Evolutionary conservation across 2,797 vertebrate species (phyloP).

Genomic region (Myotis daubentonii): DNA sequence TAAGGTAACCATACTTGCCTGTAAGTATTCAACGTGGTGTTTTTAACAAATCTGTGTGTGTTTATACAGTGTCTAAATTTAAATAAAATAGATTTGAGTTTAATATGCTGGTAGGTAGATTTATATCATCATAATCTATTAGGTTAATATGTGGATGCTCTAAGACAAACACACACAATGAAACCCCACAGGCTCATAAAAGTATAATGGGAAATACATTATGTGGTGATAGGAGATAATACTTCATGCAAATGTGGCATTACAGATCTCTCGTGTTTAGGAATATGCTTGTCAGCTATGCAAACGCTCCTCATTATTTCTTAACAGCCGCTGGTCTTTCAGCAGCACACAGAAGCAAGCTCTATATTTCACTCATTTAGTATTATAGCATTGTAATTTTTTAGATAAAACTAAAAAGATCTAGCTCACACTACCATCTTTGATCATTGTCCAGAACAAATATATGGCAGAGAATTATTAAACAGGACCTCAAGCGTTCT

Average conservation of each 20-base stretch:
- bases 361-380: slow-evolving; percentile 55
- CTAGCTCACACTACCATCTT: background rate
- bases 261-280: slow-evolving; percentile 65
- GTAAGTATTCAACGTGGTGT: background rate
- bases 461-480: slow-evolving; percentile 50
- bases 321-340: slow-evolving; percentile 70
- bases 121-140: slow-evolving; percentile 77
- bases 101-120: slow-evolving; percentile 64
- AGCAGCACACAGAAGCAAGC: slow-evolving; percentile 55
- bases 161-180: slow-evolving; percentile 67
- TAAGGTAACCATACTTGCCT: background rate
- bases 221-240: slow-evolving; percentile 79
- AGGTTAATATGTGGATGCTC: slow-evolving; percentile 76
- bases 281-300: slow-evolving; percentile 72
- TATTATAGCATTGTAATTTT: slow-evolving; percentile 24
- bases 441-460: slow-evolving; percentile 64
- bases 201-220: slow-evolving; percentile 82
- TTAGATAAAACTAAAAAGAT: slow-evolving; percentile 59
- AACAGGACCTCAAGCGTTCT: slow-evolving; percentile 1
- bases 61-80: slow-evolving; percentile 42
- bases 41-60: background rate
- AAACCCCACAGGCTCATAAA: slow-evolving; percentile 74
- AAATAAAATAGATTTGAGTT: slow-evolving; percentile 76
- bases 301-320: slow-evolving; percentile 75
- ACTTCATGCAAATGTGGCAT: slow-evolving; percentile 80